Conservation (phyloP, 2,797 vertebrate species). For the Ptychadena robeensis region DNA sequence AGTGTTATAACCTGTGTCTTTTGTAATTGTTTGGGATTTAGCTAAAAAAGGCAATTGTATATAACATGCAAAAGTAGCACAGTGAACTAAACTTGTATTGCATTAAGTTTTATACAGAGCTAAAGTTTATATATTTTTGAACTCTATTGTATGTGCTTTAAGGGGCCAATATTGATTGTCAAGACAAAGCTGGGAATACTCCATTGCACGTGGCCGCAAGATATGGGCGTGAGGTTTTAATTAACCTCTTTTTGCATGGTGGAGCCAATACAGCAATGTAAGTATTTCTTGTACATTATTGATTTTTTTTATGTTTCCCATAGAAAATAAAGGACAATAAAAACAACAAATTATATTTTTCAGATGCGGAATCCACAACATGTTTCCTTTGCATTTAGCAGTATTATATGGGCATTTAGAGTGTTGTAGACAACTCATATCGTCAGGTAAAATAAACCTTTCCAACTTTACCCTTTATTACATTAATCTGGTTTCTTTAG, state of each 20-base stretch:
- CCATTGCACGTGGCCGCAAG: conserved; percentile 94
- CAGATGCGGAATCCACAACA: conserved; percentile 93
- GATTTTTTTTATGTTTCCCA: neutral
- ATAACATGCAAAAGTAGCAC: too few relatives aligned
- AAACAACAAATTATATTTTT: conserved; percentile 9
- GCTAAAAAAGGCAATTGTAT: too few relatives aligned
- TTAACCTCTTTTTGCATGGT: conserved; percentile 94
- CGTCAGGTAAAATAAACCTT: conserved; percentile 73
- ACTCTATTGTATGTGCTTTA: neutral
- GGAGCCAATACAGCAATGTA: conserved; percentile 93
- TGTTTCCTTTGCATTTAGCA: conserved; percentile 96
- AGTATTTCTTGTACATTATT: conserved; percentile 55
- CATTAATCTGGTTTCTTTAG: neutral
- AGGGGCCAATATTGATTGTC: conserved; percentile 95
- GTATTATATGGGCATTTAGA: conserved; percentile 93
- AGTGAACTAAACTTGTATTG: too few relatives aligned
- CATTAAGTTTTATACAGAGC: too few relatives aligned
- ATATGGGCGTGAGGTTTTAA: conserved; percentile 92
- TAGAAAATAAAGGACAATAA: neutral
- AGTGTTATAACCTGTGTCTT: too few relatives aligned
- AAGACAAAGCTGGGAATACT: conserved; percentile 97
- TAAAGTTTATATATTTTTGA: neutral
- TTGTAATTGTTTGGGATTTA: too few relatives aligned
- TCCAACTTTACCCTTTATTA: neutral
- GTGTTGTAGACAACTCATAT: conserved; percentile 92